Evolutionary conservation across 2,113 vertebrate genomes (phyloP).

Genomic region (Catharus fuscescens): DNA sequence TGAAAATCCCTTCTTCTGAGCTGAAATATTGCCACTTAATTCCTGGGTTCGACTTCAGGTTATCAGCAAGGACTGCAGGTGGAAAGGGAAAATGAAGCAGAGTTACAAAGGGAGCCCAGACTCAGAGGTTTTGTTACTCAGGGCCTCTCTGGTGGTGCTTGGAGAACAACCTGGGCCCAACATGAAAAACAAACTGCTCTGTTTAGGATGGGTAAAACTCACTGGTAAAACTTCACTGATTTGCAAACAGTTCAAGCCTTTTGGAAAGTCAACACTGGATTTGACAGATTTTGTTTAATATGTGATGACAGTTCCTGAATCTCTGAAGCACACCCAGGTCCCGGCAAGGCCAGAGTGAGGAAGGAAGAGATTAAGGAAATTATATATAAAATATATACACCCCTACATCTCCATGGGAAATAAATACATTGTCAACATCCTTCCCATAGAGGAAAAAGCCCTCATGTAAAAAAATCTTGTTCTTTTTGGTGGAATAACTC

Average conservation of each 20-base stretch:
- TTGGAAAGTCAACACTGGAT: not conserved
- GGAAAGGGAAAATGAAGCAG: not conserved
- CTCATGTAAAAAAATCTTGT: not conserved
- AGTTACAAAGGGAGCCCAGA: not conserved
- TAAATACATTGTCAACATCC: not conserved
- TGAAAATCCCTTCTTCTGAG: constrained; percentile 98
- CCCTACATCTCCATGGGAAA: not conserved
- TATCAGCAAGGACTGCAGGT: constrained; percentile 91
- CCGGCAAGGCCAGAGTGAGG: not conserved
- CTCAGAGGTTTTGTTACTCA: not conserved
- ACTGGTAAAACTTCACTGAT: not conserved
- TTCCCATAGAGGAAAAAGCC: not conserved
- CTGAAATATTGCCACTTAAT: constrained; percentile 99
- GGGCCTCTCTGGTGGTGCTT: not conserved
- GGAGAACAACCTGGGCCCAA: not conserved
- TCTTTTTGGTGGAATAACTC: not conserved
- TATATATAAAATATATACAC: not conserved
- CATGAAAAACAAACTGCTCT: not conserved
- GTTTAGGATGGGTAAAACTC: not conserved
- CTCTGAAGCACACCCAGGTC: not conserved
- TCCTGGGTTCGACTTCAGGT: constrained; percentile 97
- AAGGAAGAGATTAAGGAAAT: not conserved
- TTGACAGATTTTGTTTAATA: not conserved
- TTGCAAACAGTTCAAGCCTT: not conserved
- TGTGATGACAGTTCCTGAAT: not conserved